Base-by-base conservation (phyloP, 2,888 invertebrate species). In the Philereme transversata region DNA sequence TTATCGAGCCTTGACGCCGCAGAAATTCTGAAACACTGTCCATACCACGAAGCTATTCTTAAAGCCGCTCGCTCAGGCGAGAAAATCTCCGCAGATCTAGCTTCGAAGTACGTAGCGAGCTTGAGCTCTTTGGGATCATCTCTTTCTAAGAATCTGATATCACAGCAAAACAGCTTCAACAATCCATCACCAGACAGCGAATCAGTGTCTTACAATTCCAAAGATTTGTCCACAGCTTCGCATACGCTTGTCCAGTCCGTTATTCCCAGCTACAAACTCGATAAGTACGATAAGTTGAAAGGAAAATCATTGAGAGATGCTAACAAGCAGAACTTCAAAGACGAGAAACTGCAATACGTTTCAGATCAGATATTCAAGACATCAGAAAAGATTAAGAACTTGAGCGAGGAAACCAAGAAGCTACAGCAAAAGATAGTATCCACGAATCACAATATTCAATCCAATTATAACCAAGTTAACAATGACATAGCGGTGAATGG, bases 21-120 rank as follows among this genome's bases (percentile, higher is more conserved):
- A 4, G 92, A 91, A 0, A 92, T 93, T 48, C 65, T 93, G 6
- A 92, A 93, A 61, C 92, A 93, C 68, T 93, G 93, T 57, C 93
- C 93, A 0, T 93, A 93, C 48, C 93, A 93, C 44, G 92, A 92
- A 69, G 93, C 92, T 33, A 90, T 93, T n/a, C 71, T 93, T 0
- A 87, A 80, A 73, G 93, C 93, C 0, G 93, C 92, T 0, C 79
- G 83, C 51, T 71, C 69, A 0, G 92, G 92, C 0, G 88, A 88
- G 33, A 87, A 79, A 57, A 88, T 92, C 3, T 93, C 94, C 0
- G 82, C 89, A 6, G 91, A 90, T 4, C 62, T 93, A 8, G 93
- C 92, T 0, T 90, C 93, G 0, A 92, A 87, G 57, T 94, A 94
- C 66, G 89, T 93, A 0, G 91, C 93, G 0, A 93, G 94, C 38